Evolutionary conservation across 2,113 vertebrate genomes (phyloP), one percentile per base, ranked within the genome.

Genomic region (Phycodurus eques): DNA sequence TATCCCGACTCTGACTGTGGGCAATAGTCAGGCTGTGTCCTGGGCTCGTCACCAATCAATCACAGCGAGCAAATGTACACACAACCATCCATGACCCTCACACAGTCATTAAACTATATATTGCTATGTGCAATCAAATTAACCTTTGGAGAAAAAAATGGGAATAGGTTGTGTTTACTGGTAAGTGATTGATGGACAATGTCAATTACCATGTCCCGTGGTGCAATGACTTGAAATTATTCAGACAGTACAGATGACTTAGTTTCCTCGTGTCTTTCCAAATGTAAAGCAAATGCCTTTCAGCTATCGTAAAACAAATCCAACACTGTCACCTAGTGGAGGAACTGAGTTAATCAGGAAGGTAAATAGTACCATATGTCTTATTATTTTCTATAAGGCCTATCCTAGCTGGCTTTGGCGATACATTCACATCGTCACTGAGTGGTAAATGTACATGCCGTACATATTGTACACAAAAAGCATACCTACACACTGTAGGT

Each of bases 281-380:
- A 62, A 31, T 43, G 15, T 35, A 14, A 69, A 49, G 31, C 10
- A 31, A 63, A 65, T 57, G 33, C 15, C 53, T 47, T 51, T 70
- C 4, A 67, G 13, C 49, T 0, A 17, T 69, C 33, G 19, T 27
- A 78, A 70, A 0, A 12, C 3, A 31, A 27, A 47, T 60, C 19
- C 64, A 77, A 77, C 71, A 75, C 83, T 83, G 78, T 77, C 89
- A 60, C 8, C 83, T 0, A 62, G 81, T 85, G 87, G 81, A 54
- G 2, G 0, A 15, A 22, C 1, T 22, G n/a, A 66, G 43, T 44
- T 46, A 13, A 22, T 15, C 39, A 46, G 20, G 11, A 17, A 19
- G 4, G 17, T 51, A 19, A 7, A 17, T 19, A 51, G 12, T 5
- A 39, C 46, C 49, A 19, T 51, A 17, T 7, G 4, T 51, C 19